Base-by-base conservation (phyloP, 2,113 vertebrate genomes). In the Rhea pennata region DNA sequence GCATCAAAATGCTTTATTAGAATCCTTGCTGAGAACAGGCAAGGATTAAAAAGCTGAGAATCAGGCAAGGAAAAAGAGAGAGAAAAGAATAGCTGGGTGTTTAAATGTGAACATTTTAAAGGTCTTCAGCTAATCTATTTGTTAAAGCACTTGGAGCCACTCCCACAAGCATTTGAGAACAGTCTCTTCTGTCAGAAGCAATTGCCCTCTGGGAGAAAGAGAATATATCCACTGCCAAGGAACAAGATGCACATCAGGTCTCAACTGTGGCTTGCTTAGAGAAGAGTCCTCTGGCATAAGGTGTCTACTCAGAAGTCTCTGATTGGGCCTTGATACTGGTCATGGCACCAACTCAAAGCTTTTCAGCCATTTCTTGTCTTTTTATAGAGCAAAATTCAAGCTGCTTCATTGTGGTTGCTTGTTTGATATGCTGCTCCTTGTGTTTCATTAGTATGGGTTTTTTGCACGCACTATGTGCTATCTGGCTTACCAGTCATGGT, bases 391-490 rank as follows among this genome's bases (percentile, higher is more conserved):
- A 42, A 3, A 69, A 20, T 69, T 76, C 8, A 62, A 85, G 21
- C 5, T 39, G 39, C 2, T 40, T 78, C 9, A 50, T 29, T 5
- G 3, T 6, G 31, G 22, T 65, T 24, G 29, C 0, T 0, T 39
- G 11, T 6, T 23, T 83, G 36, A 12, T 26, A 31, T 50, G 23
- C 24, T 70, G 74, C 39, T 50, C 42, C 10, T 21, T 24, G 11
- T 14, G 23, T 79, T 56, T 27, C 53, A 27, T 54, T 64, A 69
- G 4, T 65, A 15, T 53, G 8, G 39, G 79, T 88, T 80, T 56
- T 15, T n/a, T 0, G 1, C n/a, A 13, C 0, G 0, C 44, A 36
- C 10, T 54, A 64, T 0, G 0, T 39, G 27, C 7, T 15, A 29
- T 42, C 12, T 81, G 39, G 5, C 56, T 77, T n/a, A 84, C 21